Percentiles rank a stretch among this genome's conserved stretches.
Evolutionary conservation across 1,140 invertebrate species (phyloP).

Genomic region (Listronotus bonariensis): DNA sequence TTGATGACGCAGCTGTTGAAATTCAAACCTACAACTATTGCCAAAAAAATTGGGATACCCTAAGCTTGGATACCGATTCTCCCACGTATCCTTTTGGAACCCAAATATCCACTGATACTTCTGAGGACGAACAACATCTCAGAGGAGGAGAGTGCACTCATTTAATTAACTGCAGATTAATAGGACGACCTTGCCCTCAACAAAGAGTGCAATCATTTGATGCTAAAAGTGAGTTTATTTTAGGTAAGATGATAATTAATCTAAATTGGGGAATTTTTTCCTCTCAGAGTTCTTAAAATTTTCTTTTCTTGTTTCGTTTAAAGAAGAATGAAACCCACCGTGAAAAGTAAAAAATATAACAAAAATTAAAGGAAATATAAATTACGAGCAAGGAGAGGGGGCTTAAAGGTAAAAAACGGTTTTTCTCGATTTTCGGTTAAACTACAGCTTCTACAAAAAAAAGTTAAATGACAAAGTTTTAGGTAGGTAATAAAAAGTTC

Average conservation of each 20-base stretch:
- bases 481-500: too few relatives aligned
- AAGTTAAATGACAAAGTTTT: too few relatives aligned
- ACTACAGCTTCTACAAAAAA: too few relatives aligned
- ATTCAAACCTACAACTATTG: slow-evolving; percentile 21
- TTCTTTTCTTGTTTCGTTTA: too few relatives aligned
- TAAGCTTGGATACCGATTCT: slow-evolving; percentile 10
- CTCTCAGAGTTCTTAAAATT: too few relatives aligned
- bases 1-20: slow-evolving; percentile 4
- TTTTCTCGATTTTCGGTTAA: too few relatives aligned
- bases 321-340: too few relatives aligned
- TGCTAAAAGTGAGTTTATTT: slow-evolving; percentile 27
- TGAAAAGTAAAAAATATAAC: too few relatives aligned
- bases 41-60: slow-evolving; percentile 14
- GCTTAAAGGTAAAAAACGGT: too few relatives aligned
- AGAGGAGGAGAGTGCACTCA: slow-evolving; percentile 27
- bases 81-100: slow-evolving; percentile 23
- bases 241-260: background rate
- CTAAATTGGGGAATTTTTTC: background rate
- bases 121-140: slow-evolving; percentile 17
- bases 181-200: background rate
- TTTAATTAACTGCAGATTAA: slow-evolving; percentile 9
- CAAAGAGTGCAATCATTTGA: slow-evolving; percentile 11
- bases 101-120: slow-evolving; percentile 11
- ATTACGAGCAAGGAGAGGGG: too few relatives aligned
- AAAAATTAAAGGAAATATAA: too few relatives aligned